A percentile compares a stretch with the other conserved stretches of the same genome.
These are phyloP conservation scores for Exocentrus adspersus DNA, from an alignment of 2,888 invertebrate genomes.

Conservation along the genomic window DNA sequence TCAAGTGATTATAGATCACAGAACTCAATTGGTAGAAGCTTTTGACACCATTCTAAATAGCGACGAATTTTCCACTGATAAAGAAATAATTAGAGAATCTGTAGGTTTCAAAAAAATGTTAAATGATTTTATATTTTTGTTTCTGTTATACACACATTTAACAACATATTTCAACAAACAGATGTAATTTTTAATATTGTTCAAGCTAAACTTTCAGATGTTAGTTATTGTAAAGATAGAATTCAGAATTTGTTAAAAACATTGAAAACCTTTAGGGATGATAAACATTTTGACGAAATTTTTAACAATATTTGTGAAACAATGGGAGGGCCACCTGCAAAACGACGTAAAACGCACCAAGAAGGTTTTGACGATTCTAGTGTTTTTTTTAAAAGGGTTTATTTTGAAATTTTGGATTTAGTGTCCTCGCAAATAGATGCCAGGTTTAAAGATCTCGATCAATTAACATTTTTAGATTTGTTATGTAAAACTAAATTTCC, in stretches of 20 bases:
- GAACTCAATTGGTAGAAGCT: conserved; percentile 18
- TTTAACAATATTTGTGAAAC: not conserved
- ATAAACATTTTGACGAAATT: conserved; percentile 1
- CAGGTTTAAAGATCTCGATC: conserved; percentile 16
- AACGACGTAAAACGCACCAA: conserved; percentile 16
- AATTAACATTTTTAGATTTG: conserved; percentile 25
- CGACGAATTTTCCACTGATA: conserved; percentile 19
- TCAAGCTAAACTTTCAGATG: conserved; percentile 29
- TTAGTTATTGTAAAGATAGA: conserved; percentile 29
- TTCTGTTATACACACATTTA: conserved; percentile 21
- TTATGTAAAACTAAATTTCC: conserved; percentile 20
- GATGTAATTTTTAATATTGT: conserved; percentile 29
- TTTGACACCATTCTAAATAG: conserved; percentile 29
- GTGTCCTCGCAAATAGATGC: conserved; percentile 22
- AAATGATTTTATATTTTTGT: conserved; percentile 24
- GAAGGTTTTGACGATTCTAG: conserved; percentile 10
- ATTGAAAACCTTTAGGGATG: not conserved
- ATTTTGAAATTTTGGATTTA: conserved; percentile 22
- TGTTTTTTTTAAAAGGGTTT: conserved; percentile 3
- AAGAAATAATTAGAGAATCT: conserved; percentile 30
- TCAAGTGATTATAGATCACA: not conserved
- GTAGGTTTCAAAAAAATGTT: conserved; percentile 28
- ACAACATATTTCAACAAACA: conserved; percentile 31
- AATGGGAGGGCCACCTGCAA: not conserved
- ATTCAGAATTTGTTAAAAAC: conserved; percentile 2